Base-by-base conservation (phyloP, 2,888 invertebrate genomes). In the Parapristionchus giblindavisi region DNA sequence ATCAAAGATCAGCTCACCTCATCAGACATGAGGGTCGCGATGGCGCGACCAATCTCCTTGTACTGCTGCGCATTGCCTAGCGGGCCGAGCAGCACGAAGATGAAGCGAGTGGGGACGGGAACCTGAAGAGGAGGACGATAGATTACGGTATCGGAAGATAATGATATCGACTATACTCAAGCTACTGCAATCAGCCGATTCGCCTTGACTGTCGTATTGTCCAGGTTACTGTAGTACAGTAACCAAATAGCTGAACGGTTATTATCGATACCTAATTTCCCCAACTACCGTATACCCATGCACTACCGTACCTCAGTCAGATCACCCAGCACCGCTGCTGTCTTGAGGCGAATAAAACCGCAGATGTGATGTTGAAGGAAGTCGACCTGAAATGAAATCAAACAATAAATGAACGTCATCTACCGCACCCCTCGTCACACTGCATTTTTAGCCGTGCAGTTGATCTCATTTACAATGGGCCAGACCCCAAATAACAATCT, bases 11-110 rank as follows among this genome's bases (percentile, higher is more conserved):
- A n/a, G n/a, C n/a, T n/a, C n/a, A 90, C 94, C 91, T 99, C 97
- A 89, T 99, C 98, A 0, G 96, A 95, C 95, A 98, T 95, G 73
- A 98, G 91, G 0, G 97, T 97, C 52, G 96, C 96, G 92, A 99
- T 96, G 14, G 97, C 96, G 80, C 98, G 91, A 6, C 97, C 98
- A 75, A 97, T 94, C 91, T 99, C 98, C 88, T 95, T 94, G 89
- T 94, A 95, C 87, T 94, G 94, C 77, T 92, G 87, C 61, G 89
- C 83, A 81, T 88, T 85, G 61, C 89, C 89, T 17, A 83, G 75
- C 40, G 96, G 96, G n/a, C 96, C 96, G 36, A 97, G 91, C 83
- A 97, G 91, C 52, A 97, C 92, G 88, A 95, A 97, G 86, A 98
- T 91, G 88, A 98, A 98, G 85, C 97, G 90, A 17, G 97, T 96